Conservation (phyloP, 2,888 invertebrate species). For the Tinea trinotella region DNA sequence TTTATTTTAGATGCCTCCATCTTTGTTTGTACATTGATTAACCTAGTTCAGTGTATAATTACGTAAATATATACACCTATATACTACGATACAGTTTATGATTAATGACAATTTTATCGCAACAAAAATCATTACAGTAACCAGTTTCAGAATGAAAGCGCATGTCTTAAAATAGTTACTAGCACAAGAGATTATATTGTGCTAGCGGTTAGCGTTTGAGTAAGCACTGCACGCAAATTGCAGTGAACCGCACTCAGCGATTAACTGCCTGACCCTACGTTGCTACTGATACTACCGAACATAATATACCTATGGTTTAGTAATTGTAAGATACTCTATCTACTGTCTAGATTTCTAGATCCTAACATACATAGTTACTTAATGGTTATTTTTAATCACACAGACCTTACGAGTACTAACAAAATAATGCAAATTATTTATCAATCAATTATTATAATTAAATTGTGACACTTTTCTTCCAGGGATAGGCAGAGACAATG, state of each 20-base stretch:
- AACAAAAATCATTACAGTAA: background rate
- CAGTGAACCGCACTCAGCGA: conserved; percentile 18
- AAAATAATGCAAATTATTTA: too few species aligned
- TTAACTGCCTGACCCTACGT: conserved; percentile 7
- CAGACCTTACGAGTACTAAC: too few species aligned
- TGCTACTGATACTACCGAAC: background rate
- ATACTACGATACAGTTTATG: background rate
- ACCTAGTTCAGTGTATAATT: too few species aligned
- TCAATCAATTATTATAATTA: too few species aligned
- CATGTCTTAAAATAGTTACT: background rate
- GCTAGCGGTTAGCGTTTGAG: conserved; percentile 11
- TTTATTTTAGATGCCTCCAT: too few species aligned
- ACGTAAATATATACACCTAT: too few species aligned
- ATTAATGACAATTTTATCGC: background rate
- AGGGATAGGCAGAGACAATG: too few species aligned
- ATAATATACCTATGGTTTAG: background rate
- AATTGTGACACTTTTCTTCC: too few species aligned
- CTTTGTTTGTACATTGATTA: too few species aligned
- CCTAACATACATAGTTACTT: too few species aligned
- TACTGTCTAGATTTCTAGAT: too few species aligned
- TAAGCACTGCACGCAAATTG: conserved; percentile 20
- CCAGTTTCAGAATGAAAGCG: background rate
- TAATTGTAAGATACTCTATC: background rate
- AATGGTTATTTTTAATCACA: too few species aligned
- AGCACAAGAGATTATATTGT: background rate